Evolutionary conservation across 2,888 invertebrate genomes (phyloP).

Genomic region (Amorpha juglandis): DNA sequence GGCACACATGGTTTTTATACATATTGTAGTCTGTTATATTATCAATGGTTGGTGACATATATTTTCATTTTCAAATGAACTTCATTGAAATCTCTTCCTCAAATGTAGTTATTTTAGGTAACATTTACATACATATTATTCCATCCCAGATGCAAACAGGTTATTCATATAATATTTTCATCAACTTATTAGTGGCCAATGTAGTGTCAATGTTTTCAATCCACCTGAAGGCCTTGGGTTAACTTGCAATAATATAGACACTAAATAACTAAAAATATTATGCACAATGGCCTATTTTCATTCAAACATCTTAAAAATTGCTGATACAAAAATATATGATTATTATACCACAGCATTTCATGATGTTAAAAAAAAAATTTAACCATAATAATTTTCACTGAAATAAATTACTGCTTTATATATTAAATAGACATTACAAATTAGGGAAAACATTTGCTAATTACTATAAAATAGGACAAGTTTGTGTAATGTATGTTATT

Average conservation of each 20-base stretch:
- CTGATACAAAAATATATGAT: not conserved
- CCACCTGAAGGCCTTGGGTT: too few species aligned
- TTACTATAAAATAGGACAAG: constrained; percentile 11
- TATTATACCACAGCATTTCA: not conserved
- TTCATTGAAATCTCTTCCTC: too few species aligned
- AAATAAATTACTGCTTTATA: not conserved
- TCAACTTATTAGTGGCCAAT: too few species aligned
- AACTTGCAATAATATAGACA: not conserved
- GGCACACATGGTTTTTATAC: too few species aligned
- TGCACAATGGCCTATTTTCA: not conserved
- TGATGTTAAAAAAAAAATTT: not conserved
- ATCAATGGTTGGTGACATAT: too few species aligned
- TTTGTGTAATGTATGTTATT: constrained; percentile 4
- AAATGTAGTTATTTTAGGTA: not conserved
- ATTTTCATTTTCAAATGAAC: too few species aligned
- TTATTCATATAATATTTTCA: too few species aligned
- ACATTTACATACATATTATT: not conserved
- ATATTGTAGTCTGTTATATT: too few species aligned
- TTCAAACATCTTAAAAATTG: not conserved
- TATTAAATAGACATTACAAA: not conserved
- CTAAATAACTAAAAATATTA: constrained; percentile 9
- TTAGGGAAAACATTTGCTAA: constrained; percentile 1
- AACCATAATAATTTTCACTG: not conserved
- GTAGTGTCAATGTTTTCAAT: too few species aligned
- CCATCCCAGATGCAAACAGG: not conserved